Conservation (phyloP, 2,888 invertebrate species). For the Orthosia incerta region DNA sequence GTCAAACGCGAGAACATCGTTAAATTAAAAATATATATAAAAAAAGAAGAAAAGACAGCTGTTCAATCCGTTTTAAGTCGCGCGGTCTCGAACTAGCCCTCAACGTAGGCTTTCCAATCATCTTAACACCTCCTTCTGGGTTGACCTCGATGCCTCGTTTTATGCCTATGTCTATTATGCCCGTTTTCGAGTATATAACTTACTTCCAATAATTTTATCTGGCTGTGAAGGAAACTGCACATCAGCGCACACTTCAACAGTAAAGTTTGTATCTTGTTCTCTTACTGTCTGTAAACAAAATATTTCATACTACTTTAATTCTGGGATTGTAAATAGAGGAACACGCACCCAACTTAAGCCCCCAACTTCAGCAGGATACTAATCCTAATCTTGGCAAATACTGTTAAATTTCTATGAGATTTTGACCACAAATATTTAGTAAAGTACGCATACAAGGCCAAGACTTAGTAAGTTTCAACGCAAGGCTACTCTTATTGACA, state of each 20-base stretch:
- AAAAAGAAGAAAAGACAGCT: no score
- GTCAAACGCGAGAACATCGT: no score
- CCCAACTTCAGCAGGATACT: background rate
- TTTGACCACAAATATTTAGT: background rate
- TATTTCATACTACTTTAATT: no score
- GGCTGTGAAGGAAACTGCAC: conserved; percentile 66
- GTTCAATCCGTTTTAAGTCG: no score
- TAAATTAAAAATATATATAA: no score
- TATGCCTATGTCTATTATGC: no score
- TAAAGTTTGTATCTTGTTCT: conserved; percentile 68
- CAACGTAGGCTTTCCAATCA: no score
- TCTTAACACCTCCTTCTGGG: no score
- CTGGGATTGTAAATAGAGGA: background rate
- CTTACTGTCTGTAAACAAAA: conserved; percentile 72
- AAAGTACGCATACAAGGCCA: background rate
- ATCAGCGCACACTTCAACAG: conserved; percentile 68
- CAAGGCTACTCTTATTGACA: background rate
- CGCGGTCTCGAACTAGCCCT: no score
- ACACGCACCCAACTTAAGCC: background rate
- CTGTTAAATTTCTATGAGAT: no score
- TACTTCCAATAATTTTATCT: conserved; percentile 68
- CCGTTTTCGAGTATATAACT: conserved; percentile 1
- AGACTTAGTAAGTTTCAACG: background rate
- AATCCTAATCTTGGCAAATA: background rate
- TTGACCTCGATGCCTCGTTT: no score